Base-by-base conservation (phyloP, 2,888 invertebrate species). In the Scaptomyza flava region DNA sequence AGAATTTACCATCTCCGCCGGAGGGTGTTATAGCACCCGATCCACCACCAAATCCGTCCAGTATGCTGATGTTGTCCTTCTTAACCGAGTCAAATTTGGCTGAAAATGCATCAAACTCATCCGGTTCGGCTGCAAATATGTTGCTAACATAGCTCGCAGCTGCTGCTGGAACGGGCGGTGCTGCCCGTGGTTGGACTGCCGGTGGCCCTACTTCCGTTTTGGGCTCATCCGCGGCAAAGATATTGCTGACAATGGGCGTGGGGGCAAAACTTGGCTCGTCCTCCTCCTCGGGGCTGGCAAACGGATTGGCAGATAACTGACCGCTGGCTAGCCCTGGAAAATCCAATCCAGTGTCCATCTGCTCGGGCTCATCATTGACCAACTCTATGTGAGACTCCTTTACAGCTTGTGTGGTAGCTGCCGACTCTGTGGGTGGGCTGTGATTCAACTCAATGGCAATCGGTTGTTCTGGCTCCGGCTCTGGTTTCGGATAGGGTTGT, bases 31-130 rank as follows among this genome's bases (percentile, higher is more conserved):
- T 89, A 3, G 90, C 91, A 2, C 91, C 91, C 2, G 91, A 91
- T 8, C 89, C 90, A 5, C 89, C 88, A 3, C 90, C 90, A 54
- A 91, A 91, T 0, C 91, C 91, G 36, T 91, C 92, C n/a, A 91
- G 68, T 31, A 91, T 81, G 62, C 90, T 90, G 5, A 90, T 81
- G 48, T 91, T 91, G 36, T 92, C 92, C 74, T 92, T 94, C 41
- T 93, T 93, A 57, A 93, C 94, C 0, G 91, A 92, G 27, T 97
- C 97, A 86, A 98, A 98, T 91, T 97, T 97, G 2, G 96, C 96
- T 3, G 97, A 95, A 84, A 98, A 98, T 0, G 96, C 97, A 91
- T 98, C 98, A 79, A 98, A 98, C 30, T 94, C 95, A 77, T 95
- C 95, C 0, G 93, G 93, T 42, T 93, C 89, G 0, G 72, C 76